Evolutionary conservation across 35 echinoderm and acorn worm genomes (phyloP), one percentile per base, ranked within the genome.

Genomic region (Lytechinus pictus): DNA sequence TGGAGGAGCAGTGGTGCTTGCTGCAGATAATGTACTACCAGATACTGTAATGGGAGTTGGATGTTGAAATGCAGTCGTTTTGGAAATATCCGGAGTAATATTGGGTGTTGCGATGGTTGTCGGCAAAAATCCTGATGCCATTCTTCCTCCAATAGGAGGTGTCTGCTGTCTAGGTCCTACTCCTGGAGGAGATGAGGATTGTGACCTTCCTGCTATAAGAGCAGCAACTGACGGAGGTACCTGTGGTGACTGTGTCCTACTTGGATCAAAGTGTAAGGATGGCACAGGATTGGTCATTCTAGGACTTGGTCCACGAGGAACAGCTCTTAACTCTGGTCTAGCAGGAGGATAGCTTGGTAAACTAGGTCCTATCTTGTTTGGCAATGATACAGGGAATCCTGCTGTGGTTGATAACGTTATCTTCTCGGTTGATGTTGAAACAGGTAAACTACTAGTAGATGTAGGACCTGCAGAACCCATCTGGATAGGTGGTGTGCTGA

Each of bases 221-320:
- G 92, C 54, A 93, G 55, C 92, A n/a, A 93, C 92, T 53, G 92
- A 93, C 9, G 92, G 92, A 55, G 92, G 92, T 53, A 93, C 92
- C 10, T 54, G 92, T 27, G 92, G 53, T 93, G 52, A 28, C 55
- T 93, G 92, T 55, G 52, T 55, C 9, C 52, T 54, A 16, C 92
- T 54, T 53, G 53, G 92, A 93, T 93, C 92, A 93, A 55, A 93
- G 29, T 57, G 52, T 54, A 54, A 54, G n/a, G 92, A 57, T 55
- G 53, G 27, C 27, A 33, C 92, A 93, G 54, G 52, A 44, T 52
- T 6, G n/a, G 92, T 57, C 92, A 93, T 93, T 54, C 92, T 54
- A 6, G 92, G 92, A 28, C 53, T 28, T 55, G 92, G 92, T n/a
- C 92, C 92, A 57, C 92, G 29, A 28, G 92, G 92, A n/a, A 93